These are phyloP conservation scores for Choristoneura fumiferana DNA, from an alignment of 1,140 invertebrate genomes.

Conservation along the genomic window DNA sequence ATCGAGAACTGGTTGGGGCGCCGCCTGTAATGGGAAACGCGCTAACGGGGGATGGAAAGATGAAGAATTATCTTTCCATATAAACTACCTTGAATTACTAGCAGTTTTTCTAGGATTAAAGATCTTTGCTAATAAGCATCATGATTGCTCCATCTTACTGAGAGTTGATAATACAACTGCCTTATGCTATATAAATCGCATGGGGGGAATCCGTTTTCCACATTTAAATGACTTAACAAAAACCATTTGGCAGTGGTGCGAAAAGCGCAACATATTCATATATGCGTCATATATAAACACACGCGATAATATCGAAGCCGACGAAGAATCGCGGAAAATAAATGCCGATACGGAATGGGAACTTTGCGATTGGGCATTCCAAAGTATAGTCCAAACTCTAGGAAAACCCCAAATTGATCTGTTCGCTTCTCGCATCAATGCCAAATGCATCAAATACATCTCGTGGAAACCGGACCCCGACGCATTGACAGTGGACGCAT, in stretches of 20 bases:
- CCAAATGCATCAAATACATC: slow-evolving; percentile 27
- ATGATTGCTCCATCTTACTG: slow-evolving; percentile 30
- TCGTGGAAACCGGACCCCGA: slow-evolving; percentile 31
- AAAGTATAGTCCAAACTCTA: neutral
- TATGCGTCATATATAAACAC: slow-evolving; percentile 28
- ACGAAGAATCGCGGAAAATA: slow-evolving; percentile 13
- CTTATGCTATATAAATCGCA: slow-evolving; percentile 36
- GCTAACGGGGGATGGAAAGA: too few relatives aligned
- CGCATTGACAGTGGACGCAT: slow-evolving; percentile 29
- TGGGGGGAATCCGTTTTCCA: slow-evolving; percentile 31
- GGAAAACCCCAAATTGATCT: slow-evolving; percentile 26
- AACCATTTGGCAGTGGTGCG: slow-evolving; percentile 37
- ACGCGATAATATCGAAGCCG: slow-evolving; percentile 23
- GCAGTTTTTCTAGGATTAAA: too few relatives aligned
- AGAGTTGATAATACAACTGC: slow-evolving; percentile 39
- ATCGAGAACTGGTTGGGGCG: too few relatives aligned
- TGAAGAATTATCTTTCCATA: too few relatives aligned
- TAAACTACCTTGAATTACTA: too few relatives aligned
- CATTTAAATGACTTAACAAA: slow-evolving; percentile 25
- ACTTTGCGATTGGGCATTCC: slow-evolving; percentile 15
- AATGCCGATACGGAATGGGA: slow-evolving; percentile 23
- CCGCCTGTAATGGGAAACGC: too few relatives aligned
- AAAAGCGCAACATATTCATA: slow-evolving; percentile 27
- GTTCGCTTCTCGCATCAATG: slow-evolving; percentile 22
- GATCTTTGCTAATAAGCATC: neutral